These are phyloP conservation scores for Epistrophe grossulariae DNA, from an alignment of 2,888 invertebrate species.

Conservation along the genomic window DNA sequence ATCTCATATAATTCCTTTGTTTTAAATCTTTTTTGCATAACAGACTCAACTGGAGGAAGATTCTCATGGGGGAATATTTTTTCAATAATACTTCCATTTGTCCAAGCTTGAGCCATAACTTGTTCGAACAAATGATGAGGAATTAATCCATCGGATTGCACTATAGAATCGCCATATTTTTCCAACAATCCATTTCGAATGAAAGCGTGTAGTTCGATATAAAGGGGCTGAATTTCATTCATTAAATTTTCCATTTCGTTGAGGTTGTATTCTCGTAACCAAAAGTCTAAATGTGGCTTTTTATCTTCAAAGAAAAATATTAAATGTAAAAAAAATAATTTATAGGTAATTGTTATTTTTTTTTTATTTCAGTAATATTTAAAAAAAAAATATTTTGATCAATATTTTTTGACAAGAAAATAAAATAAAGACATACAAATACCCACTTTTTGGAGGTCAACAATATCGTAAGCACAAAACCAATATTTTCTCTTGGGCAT, in stretches of 20 bases:
- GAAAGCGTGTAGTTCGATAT: constrained; percentile 91
- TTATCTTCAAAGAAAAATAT: too few relatives aligned
- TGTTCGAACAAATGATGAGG: constrained; percentile 89
- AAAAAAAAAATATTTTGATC: too few relatives aligned
- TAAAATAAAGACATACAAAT: too few relatives aligned
- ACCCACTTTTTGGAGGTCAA: too few relatives aligned
- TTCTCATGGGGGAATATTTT: neutral
- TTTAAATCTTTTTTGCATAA: neutral
- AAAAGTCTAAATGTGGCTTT: neutral
- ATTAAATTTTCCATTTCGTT: constrained; percentile 87
- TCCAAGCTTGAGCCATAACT: constrained; percentile 56
- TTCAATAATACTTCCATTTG: constrained; percentile 16
- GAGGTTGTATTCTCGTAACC: constrained; percentile 74
- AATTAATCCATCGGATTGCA: constrained; percentile 87
- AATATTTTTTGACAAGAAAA: too few relatives aligned
- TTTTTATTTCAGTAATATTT: too few relatives aligned
- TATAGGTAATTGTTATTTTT: too few relatives aligned
- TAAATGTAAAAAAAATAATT: too few relatives aligned
- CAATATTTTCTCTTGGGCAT: too few relatives aligned
- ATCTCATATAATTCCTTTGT: neutral
- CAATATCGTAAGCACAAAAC: too few relatives aligned
- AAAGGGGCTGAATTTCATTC: constrained; percentile 90
- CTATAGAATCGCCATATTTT: constrained; percentile 87
- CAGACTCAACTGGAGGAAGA: neutral
- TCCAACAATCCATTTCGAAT: constrained; percentile 88